Evolutionary conservation across 2,888 invertebrate genomes (phyloP).

Genomic region (Conistra vaccinii): DNA sequence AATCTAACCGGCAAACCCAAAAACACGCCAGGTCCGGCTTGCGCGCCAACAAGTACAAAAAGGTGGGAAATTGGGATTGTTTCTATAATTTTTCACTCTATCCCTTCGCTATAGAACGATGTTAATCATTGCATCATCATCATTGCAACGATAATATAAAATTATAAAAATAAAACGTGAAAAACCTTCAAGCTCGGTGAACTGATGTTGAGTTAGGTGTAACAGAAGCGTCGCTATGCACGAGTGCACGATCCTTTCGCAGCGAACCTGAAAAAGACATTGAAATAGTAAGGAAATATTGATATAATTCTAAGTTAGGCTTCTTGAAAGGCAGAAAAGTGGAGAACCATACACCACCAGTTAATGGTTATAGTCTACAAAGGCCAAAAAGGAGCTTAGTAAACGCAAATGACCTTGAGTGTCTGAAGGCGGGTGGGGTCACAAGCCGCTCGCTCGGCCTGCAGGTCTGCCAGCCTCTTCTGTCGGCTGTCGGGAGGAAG

Average conservation of each 20-base stretch:
- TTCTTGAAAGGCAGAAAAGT: neutral
- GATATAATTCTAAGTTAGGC: neutral
- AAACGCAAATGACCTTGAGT: slow-evolving; percentile 85
- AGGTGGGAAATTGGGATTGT: neutral
- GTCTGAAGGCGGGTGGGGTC: slow-evolving; percentile 95
- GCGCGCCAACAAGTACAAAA: neutral
- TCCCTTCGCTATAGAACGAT: neutral
- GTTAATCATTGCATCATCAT: neutral
- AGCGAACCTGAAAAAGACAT: slow-evolving; percentile 87
- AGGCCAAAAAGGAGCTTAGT: neutral
- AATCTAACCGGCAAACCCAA: neutral
- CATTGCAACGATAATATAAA: neutral
- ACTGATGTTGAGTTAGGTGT: slow-evolving; percentile 95
- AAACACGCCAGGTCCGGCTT: neutral
- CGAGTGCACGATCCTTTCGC: slow-evolving; percentile 94
- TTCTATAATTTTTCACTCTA: neutral
- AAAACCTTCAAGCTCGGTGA: slow-evolving; percentile 96
- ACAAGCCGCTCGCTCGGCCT: slow-evolving; percentile 94
- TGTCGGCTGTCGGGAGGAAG: slow-evolving; percentile 93
- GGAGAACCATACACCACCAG: neutral
- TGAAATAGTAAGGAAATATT: neutral
- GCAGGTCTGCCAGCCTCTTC: slow-evolving; percentile 92
- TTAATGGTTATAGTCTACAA: neutral
- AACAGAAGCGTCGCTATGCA: slow-evolving; percentile 95
- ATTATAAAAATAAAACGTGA: neutral